A percentile compares a stretch with the other conserved stretches of the same genome.
Conservation (phyloP, 2,888 invertebrate genomes). For the Ormyrus thymus region DNA sequence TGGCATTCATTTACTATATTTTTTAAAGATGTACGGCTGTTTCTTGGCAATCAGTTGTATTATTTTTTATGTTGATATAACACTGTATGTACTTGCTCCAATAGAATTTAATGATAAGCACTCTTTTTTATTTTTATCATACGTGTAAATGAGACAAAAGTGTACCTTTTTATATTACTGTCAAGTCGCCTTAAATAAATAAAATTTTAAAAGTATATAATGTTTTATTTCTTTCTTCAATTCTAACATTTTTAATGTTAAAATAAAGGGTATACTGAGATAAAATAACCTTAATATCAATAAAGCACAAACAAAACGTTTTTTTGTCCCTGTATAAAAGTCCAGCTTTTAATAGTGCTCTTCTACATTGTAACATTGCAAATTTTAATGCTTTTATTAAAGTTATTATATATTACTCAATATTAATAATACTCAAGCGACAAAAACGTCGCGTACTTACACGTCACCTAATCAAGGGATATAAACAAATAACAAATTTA, state of each 20-base stretch:
- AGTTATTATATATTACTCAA: constrained; percentile 21
- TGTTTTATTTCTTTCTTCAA: constrained; percentile 1
- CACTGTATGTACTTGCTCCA: constrained; percentile 64
- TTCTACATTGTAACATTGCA: constrained; percentile 46
- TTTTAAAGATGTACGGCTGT: constrained; percentile 49
- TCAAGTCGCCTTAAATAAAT: constrained; percentile 69
- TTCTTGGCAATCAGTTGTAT: constrained; percentile 37
- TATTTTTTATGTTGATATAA: constrained; percentile 58
- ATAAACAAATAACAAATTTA: constrained; percentile 25
- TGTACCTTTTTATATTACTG: constrained; percentile 69
- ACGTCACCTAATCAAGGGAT: constrained; percentile 34
- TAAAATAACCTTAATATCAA: not conserved
- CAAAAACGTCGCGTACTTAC: constrained; percentile 32
- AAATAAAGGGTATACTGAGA: not conserved
- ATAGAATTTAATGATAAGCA: constrained; percentile 55
- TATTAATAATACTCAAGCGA: constrained; percentile 49
- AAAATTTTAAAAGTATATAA: constrained; percentile 61
- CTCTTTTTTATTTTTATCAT: constrained; percentile 66
- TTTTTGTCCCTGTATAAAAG: constrained; percentile 60
- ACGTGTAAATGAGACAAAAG: constrained; percentile 62
- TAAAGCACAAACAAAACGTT: constrained; percentile 1
- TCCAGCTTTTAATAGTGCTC: constrained; percentile 64
- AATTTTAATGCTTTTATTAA: constrained; percentile 31
- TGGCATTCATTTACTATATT: constrained; percentile 32
- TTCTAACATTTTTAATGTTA: not conserved